Conservation (phyloP, 2,888 invertebrate genomes). For the Drosophila maculinotata region DNA sequence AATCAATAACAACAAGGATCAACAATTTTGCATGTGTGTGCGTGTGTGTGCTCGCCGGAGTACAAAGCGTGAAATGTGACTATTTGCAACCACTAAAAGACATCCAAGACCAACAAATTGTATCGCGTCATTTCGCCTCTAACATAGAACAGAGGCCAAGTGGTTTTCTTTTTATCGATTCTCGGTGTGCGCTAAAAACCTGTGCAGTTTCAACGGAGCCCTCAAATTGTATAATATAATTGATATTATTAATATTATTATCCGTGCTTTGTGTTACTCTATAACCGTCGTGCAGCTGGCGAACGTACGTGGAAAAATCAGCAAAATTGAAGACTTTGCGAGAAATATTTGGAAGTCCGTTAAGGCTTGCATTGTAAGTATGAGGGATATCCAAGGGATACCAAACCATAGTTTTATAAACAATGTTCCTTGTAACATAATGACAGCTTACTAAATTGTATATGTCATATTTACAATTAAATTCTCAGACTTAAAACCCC, state of each 20-base stretch:
- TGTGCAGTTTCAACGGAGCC: background rate
- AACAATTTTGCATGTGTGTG: slow-evolving; percentile 26
- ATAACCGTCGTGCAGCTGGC: slow-evolving; percentile 72
- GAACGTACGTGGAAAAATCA: slow-evolving; percentile 82
- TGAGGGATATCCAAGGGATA: too few relatives aligned
- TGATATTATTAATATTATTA: slow-evolving; percentile 3
- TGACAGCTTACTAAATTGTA: too few relatives aligned
- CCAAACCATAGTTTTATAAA: background rate
- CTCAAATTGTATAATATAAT: background rate
- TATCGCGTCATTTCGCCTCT: slow-evolving; percentile 16
- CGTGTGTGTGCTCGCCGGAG: slow-evolving; percentile 43
- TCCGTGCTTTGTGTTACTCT: slow-evolving; percentile 23
- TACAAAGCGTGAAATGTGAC: slow-evolving; percentile 57
- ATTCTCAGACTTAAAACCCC: too few relatives aligned
- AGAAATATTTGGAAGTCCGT: slow-evolving; percentile 86
- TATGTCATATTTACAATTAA: too few relatives aligned
- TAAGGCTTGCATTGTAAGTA: slow-evolving; percentile 86
- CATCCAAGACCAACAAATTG: slow-evolving; percentile 10
- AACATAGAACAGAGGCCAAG: slow-evolving; percentile 18
- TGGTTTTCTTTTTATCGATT: slow-evolving; percentile 26
- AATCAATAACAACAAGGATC: slow-evolving; percentile 25
- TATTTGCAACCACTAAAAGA: slow-evolving; percentile 21
- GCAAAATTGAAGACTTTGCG: slow-evolving; percentile 86
- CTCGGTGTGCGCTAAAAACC: background rate
- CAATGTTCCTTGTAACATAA: too few relatives aligned